phyloP scores from a whole-genome alignment of 2,797 vertebrate genomes.

The Coendou prehensilis region DNA sequence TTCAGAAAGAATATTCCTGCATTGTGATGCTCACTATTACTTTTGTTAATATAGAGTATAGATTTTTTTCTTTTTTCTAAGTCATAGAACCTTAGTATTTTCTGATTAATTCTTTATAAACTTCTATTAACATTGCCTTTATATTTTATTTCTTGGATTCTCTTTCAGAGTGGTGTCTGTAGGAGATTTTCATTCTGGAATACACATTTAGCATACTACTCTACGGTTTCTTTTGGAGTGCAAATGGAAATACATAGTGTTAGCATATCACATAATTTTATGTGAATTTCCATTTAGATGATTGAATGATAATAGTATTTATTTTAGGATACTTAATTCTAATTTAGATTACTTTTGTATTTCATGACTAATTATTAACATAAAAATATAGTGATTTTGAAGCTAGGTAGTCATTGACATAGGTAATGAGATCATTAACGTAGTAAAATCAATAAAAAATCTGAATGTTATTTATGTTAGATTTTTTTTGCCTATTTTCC shows the following conservation, averaged over 20 bases:
- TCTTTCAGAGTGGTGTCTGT: conserved; percentile 51
- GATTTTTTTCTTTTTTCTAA: conserved; percentile 57
- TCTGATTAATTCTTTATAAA: conserved; percentile 59
- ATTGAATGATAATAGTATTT: conserved; percentile 53
- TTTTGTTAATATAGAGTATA: conserved; percentile 64
- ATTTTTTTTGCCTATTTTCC: background rate
- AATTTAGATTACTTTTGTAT: conserved; percentile 66
- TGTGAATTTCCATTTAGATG: conserved; percentile 63
- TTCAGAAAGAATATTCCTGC: conserved; percentile 80
- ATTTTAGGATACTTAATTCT: conserved; percentile 67
- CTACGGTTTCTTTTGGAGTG: conserved; percentile 50
- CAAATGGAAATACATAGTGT: conserved; percentile 44
- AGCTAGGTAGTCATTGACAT: conserved; percentile 13
- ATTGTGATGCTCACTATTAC: conserved; percentile 57
- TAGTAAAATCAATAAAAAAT: conserved; percentile 59
- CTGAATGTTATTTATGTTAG: conserved; percentile 59
- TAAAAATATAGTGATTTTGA: conserved; percentile 63
- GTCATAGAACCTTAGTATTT: conserved; percentile 60
- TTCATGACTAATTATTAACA: conserved; percentile 63
- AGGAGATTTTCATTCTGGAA: conserved; percentile 21
- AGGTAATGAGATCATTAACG: conserved; percentile 45
- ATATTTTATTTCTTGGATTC: conserved; percentile 53
- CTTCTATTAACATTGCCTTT: conserved; percentile 60
- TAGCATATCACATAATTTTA: conserved; percentile 57
- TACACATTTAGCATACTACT: background rate